Evolutionary conservation across 2,113 vertebrate genomes (phyloP).

Genomic region (Xiphophorus couchianus): DNA sequence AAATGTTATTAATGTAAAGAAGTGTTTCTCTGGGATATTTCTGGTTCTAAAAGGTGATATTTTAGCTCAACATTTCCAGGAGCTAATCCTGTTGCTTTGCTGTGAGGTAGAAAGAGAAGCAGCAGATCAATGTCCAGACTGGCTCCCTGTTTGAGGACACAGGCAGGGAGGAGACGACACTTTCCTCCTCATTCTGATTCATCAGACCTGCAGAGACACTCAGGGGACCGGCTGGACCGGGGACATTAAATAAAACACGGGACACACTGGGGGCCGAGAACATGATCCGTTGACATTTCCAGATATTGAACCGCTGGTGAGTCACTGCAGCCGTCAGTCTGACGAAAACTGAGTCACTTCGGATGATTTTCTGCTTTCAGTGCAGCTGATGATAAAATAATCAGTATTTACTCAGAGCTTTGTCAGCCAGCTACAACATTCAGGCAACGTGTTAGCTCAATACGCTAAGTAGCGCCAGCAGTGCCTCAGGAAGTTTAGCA

Average conservation of each 20-base stretch:
- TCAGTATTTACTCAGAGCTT: not conserved
- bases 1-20: not conserved
- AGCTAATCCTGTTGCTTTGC: conserved; percentile 23
- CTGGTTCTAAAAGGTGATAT: not conserved
- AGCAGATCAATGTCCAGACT: conserved; percentile 34
- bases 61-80: conserved; percentile 10
- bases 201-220: conserved; percentile 17
- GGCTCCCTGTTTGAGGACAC: conserved; percentile 23
- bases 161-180: not conserved
- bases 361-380: not conserved
- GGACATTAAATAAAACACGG: conserved; percentile 23
- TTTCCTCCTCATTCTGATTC: conserved; percentile 28
- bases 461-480: not conserved
- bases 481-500: too few species aligned
- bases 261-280: not conserved
- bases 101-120: conserved; percentile 33
- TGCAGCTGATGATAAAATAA: too few species aligned
- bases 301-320: conserved; percentile 34
- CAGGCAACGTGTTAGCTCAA: not conserved
- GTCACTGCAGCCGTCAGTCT: conserved; percentile 24
- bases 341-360: not conserved
- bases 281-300: conserved; percentile 27
- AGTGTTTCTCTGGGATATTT: not conserved
- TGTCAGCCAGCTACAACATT: not conserved
- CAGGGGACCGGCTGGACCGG: not conserved